These are phyloP conservation scores for Nothocercus nigrocapillus DNA, from an alignment of 2,113 vertebrate genomes.

Conservation along the genomic window DNA sequence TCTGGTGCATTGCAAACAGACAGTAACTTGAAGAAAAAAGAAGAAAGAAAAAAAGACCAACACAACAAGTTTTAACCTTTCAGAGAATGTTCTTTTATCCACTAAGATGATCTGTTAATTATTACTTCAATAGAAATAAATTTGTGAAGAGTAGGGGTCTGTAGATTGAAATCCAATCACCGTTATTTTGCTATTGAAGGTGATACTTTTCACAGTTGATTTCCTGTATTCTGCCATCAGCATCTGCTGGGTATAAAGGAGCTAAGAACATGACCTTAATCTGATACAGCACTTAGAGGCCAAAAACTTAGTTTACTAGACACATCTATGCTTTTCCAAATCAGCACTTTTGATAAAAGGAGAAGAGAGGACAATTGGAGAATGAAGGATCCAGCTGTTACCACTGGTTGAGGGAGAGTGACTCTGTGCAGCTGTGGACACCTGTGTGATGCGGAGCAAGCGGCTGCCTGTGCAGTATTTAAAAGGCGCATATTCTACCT, in stretches of 20 bases:
- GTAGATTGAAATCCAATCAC: background rate
- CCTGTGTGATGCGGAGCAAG: background rate
- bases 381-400: background rate
- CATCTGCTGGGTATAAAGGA: background rate
- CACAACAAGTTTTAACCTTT: background rate
- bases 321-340: background rate
- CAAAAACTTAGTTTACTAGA: background rate
- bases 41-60: no score
- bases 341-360: background rate
- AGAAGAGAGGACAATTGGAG: background rate
- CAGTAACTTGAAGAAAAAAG: background rate
- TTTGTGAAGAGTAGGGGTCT: background rate
- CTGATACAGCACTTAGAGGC: background rate
- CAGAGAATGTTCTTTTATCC: background rate
- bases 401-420: rapidly evolving
- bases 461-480: background rate
- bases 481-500: background rate
- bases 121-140: background rate
- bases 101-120: background rate
- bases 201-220: rapidly evolving
- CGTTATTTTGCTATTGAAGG: background rate
- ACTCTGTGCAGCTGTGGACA: background rate
- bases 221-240: background rate
- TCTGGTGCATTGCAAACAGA: slow-evolving; percentile 26
- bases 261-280: background rate